phyloP scores from a whole-genome alignment of 2,113 vertebrate genomes.

The Rhodinocichla rosea region DNA sequence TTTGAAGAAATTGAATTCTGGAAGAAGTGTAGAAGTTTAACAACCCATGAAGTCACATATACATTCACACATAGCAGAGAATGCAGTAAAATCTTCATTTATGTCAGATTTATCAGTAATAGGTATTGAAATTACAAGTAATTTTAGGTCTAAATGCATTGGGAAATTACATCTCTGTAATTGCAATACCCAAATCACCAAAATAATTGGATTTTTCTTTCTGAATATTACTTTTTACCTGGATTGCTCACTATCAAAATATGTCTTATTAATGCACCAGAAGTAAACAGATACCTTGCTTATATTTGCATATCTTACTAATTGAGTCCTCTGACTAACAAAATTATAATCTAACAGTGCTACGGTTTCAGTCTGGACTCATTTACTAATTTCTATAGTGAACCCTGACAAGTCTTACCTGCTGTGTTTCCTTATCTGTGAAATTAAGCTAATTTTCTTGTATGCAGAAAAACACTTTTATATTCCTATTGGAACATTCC shows the following conservation, averaged over 20 bases:
- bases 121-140: neutral
- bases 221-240: neutral
- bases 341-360: neutral
- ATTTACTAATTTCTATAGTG: neutral
- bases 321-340: neutral
- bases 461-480: neutral
- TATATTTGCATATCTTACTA: neutral
- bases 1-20: constrained; percentile 29
- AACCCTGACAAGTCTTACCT: neutral
- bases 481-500: neutral
- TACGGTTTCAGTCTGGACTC: neutral
- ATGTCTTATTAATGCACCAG: neutral
- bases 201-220: neutral
- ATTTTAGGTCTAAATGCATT: neutral
- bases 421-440: neutral
- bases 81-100: neutral
- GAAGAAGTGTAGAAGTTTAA: constrained; percentile 27
- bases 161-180: neutral
- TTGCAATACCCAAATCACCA: neutral
- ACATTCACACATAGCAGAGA: neutral
- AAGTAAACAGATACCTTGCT: neutral
- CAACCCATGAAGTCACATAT: neutral
- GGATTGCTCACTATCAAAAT: neutral
- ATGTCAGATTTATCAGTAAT: neutral
- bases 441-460: neutral